phyloP scores from a whole-genome alignment of 1,140 invertebrate genomes.

The Drosophila arawakana region DNA sequence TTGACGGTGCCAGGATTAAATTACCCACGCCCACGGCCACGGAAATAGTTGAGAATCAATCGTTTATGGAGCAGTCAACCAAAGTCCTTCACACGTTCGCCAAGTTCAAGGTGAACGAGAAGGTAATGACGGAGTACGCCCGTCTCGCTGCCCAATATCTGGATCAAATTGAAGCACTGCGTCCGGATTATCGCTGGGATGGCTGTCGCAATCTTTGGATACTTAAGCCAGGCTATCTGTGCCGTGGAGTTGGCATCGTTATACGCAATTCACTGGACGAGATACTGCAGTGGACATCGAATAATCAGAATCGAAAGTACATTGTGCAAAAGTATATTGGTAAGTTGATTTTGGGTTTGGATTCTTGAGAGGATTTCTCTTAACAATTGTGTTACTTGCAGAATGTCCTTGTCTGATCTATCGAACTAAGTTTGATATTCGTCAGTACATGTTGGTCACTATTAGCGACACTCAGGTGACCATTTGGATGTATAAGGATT shows the following conservation, averaged over 20 bases:
- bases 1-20: conserved; percentile 64
- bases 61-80: conserved; percentile 86
- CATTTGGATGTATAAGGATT: conserved; percentile 95
- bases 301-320: conserved; percentile 89
- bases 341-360: conserved; percentile 76
- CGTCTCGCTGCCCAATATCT: conserved; percentile 87
- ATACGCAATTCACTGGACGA: conserved; percentile 86
- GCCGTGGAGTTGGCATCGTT: conserved; percentile 93
- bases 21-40: conserved; percentile 56
- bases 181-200: conserved; percentile 85
- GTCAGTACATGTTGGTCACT: conserved; percentile 95
- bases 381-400: conserved; percentile 78
- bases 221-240: conserved; percentile 94
- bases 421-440: conserved; percentile 96
- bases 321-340: conserved; percentile 97
- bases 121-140: conserved; percentile 85
- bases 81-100: conserved; percentile 84
- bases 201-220: conserved; percentile 96
- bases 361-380: not conserved
- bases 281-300: conserved; percentile 88
- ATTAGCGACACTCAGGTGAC: conserved; percentile 91
- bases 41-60: conserved; percentile 88
- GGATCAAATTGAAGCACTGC: conserved; percentile 88
- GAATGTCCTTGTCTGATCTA: conserved; percentile 93
- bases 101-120: conserved; percentile 84